Base-by-base conservation (phyloP, 2,797 vertebrate species). In the Cyprinodon diabolis region DNA sequence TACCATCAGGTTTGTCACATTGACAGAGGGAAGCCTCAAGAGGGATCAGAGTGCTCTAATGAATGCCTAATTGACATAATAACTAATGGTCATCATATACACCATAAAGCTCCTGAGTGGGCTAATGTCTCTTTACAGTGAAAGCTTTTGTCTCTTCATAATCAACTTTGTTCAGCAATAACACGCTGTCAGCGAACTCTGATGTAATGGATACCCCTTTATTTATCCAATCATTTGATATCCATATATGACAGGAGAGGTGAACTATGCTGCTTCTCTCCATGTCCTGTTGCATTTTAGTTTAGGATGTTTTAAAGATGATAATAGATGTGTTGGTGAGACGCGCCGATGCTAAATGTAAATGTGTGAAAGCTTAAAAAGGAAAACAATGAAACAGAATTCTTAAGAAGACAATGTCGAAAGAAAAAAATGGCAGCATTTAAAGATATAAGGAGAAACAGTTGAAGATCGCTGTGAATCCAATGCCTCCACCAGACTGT, bases 21-120 rank as follows among this genome's bases (percentile, higher is more conserved):
- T 76, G 76, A 78, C 14, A 69, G 78, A 69, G 69, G 58, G 65
- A 45, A 48, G 37, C 45, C 57, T 83, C 68, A n/a, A 68, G 79
- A 74, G 78, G 56, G 43, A 81, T 81, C 71, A 60, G 56, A 78
- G 81, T 47, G 75, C 49, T 76, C 60, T 79, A 82, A 90, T 85
- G 76, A 86, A 84, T 35, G 74, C 71, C 54, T 87, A 89, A 86
- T 79, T 87, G 84, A 81, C 81, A 84, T 73, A 81, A 84, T 74
- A 83, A 71, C 79, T 82, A 80, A 87, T 83, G 84, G 71, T 82
- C 84, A 82, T 75, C 51, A 74, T 79, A 81, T 75, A 85, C 77
- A 80, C 69, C 62, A 83, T 82, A 78, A 77, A 87, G 51, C 63
- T 60, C 35, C 40, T n/a, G 75, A 84, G 78, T 73, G 68, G 49